Evolutionary conservation across 35 echinoderm and acorn worm species (phyloP).

Genomic region (Patiria miniata): DNA sequence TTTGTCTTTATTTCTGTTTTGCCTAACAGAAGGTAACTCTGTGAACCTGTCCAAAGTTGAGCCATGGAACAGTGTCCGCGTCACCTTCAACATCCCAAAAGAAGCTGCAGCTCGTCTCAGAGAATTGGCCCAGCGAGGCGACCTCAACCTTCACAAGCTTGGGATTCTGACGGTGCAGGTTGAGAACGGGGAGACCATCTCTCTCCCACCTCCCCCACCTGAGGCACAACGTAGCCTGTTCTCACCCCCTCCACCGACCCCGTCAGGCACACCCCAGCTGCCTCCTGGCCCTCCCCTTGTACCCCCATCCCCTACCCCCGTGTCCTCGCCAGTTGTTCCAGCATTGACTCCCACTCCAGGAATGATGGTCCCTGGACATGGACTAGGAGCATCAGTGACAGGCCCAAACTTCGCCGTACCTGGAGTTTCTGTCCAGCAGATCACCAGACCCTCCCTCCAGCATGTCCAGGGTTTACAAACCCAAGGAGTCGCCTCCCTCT

Average conservation of each 20-base stretch:
- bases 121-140: slow-evolving; percentile 74
- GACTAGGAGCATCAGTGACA: slow-evolving; percentile 15
- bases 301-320: slow-evolving; percentile 25
- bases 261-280: slow-evolving; percentile 6
- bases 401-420: neutral
- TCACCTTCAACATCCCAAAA: slow-evolving; percentile 94
- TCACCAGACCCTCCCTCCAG: slow-evolving; percentile 38
- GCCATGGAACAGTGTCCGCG: slow-evolving; percentile 97
- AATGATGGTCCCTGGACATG: slow-evolving; percentile 28
- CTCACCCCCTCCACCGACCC: slow-evolving; percentile 23
- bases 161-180: slow-evolving; percentile 95
- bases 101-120: slow-evolving; percentile 84
- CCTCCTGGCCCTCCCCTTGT: neutral
- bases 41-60: slow-evolving; percentile 71
- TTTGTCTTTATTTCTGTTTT: slow-evolving; percentile 32
- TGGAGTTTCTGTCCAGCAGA: slow-evolving; percentile 28
- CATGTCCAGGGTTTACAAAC: slow-evolving; percentile 15
- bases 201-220: slow-evolving; percentile 57
- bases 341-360: slow-evolving; percentile 35
- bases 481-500: neutral
- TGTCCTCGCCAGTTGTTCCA: slow-evolving; percentile 5
- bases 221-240: slow-evolving; percentile 19
- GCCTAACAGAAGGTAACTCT: slow-evolving; percentile 45
- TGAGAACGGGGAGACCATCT: slow-evolving; percentile 69
- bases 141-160: slow-evolving; percentile 73